Base-by-base conservation (phyloP, 2,113 vertebrate species). In the Serinus canaria region DNA sequence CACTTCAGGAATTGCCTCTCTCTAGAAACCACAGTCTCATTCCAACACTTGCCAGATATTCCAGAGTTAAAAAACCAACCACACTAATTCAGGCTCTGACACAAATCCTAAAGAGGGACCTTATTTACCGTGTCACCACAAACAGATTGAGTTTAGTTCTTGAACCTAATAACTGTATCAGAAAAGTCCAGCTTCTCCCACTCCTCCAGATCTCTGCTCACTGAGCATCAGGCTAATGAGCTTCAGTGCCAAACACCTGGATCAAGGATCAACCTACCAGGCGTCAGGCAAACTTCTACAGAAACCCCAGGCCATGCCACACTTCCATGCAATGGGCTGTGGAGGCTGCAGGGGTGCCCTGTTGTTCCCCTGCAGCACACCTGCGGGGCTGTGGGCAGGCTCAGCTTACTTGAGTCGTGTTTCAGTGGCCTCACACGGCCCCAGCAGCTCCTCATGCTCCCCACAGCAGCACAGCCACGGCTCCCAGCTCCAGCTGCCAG, bases 241-340 rank as follows among this genome's bases (percentile, higher is more conserved):
- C 59, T 74, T 19, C 52, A 35, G 60, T 2, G 20, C 43, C 91
- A 53, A 66, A 87, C 7, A 4, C 27, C 58, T 12, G 67, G n/a
- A 37, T 4, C 49, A 11, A 73, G 64, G 68, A 80, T 7, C 52
- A 15, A 8, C 2, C 58, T 22, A 24, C 16, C 10, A 4, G 58
- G 33, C 23, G 2, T n/a, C 41, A 33, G 39, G 35, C 16, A 50
- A n/a, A 39, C 68, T 30, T 18, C 28, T 20, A 2, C 5, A 55
- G 35, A 7, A n/a, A 6, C 28, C 20, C 10, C 8, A 62, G 63
- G n/a, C 25, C 22, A 3, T 0, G 0, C 28, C 47, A 14, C 50
- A 13, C 3, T 25, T 17, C 9, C 35, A 11, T 0, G 17, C 30
- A 33, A 22, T 1, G 7, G 6, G 1, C 50, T 19, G 46, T 0